phyloP scores from a whole-genome alignment of 2,113 vertebrate species.

The Ochotona curzoniae region DNA sequence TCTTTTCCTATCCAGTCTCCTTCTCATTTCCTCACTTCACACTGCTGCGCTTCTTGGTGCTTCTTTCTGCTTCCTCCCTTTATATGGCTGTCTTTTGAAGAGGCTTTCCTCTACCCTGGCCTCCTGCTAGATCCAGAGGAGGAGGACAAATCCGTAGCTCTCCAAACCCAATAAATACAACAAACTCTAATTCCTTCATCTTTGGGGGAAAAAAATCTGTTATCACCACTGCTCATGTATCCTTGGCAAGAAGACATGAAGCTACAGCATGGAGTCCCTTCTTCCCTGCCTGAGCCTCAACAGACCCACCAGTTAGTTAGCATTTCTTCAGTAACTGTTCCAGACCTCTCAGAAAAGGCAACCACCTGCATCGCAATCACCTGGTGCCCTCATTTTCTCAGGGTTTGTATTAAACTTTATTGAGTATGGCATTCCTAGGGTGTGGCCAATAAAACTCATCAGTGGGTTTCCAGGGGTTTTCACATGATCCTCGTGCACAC shows the following conservation, averaged over 20 bases:
- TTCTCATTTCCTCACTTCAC: conserved; percentile 53
- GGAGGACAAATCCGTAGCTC: background rate
- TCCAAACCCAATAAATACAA: conserved; percentile 36
- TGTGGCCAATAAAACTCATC: background rate
- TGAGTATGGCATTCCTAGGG: background rate
- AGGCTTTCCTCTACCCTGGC: background rate
- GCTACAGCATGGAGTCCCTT: background rate
- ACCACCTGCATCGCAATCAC: background rate
- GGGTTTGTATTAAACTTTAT: background rate
- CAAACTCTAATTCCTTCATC: conserved; percentile 46
- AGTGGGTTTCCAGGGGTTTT: background rate
- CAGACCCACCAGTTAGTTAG: background rate
- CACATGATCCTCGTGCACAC: background rate
- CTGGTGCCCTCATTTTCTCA: background rate
- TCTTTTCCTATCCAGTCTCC: conserved; percentile 62
- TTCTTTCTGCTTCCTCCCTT: background rate
- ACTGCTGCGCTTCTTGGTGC: background rate
- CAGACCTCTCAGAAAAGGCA: background rate
- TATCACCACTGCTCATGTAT: background rate
- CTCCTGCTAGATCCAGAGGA: background rate
- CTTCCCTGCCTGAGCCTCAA: background rate
- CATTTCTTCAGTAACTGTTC: background rate
- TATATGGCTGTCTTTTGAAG: conserved; percentile 25
- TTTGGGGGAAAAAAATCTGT: background rate
- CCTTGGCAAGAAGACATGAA: background rate